Conservation (phyloP, 2,113 vertebrate species). For the Oncorhynchus gorbuscha region DNA sequence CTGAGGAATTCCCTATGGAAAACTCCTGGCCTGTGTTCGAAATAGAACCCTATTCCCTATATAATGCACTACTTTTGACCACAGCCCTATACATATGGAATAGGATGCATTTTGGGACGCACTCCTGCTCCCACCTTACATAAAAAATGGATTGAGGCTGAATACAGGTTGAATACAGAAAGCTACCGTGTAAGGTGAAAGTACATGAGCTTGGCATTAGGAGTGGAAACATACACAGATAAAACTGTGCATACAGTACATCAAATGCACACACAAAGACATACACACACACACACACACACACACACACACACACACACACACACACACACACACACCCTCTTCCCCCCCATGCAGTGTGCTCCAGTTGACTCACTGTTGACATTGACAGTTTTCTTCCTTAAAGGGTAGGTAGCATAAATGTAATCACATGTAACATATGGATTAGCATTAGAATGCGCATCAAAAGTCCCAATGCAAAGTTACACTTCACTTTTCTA, state of each 20-base stretch:
- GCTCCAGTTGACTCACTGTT: constrained; percentile 60
- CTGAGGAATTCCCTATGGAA: constrained; percentile 72
- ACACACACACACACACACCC: too few species aligned
- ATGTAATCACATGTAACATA: too few species aligned
- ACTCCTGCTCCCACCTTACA: constrained; percentile 57
- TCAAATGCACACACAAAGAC: too few species aligned
- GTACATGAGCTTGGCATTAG: constrained; percentile 41
- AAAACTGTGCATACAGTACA: constrained; percentile 6
- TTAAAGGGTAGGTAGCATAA: too few species aligned
- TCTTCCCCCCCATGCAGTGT: constrained; percentile 28
- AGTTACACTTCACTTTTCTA: too few species aligned
- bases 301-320: too few species aligned
- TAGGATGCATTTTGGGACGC: constrained; percentile 31
- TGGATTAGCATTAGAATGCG: too few species aligned
- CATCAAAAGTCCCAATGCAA: too few species aligned
- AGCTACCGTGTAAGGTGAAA: constrained; percentile 44
- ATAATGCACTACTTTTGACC: too few species aligned
- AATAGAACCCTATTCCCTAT: too few species aligned
- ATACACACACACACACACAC: too few species aligned
- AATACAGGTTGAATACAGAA: constrained; percentile 45
- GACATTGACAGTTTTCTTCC: constrained; percentile 53
- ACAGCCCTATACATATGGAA: too few species aligned
- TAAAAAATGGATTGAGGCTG: constrained; percentile 46
- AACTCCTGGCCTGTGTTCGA: constrained; percentile 44
- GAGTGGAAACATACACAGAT: constrained; percentile 48